phyloP scores from a whole-genome alignment of 2,797 vertebrate species.

The Cynopterus sphinx region DNA sequence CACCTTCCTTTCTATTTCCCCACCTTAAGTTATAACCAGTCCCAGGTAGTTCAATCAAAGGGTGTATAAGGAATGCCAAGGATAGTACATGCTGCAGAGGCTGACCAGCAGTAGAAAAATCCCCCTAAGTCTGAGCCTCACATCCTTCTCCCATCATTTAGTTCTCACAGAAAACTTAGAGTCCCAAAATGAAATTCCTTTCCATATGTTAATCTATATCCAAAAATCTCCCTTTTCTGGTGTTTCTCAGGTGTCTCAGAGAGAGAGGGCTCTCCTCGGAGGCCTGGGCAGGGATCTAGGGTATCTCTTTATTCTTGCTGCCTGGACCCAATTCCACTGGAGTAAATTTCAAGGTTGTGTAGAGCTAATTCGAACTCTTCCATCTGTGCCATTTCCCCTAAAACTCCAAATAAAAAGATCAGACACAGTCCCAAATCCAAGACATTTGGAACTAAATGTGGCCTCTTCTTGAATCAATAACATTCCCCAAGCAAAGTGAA shows the following conservation, averaged over 20 bases:
- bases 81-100: too few species aligned
- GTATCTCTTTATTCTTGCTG: not conserved
- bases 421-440: not conserved
- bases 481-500: not conserved
- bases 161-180: not conserved
- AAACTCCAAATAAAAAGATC: not conserved
- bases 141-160: not conserved
- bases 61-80: accelerated
- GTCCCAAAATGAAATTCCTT: not conserved
- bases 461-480: not conserved
- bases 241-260: not conserved
- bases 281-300: not conserved
- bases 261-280: not conserved
- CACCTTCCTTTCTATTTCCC: not conserved
- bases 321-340: not conserved
- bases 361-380: not conserved
- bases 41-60: not conserved
- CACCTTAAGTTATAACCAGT: not conserved
- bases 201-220: not conserved
- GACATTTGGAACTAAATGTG: not conserved
- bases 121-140: not conserved
- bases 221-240: not conserved
- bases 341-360: not conserved
- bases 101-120: not conserved
- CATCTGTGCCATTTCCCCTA: not conserved